Base-by-base conservation (phyloP, 2,888 invertebrate genomes). In the Cerceris ruficornis region DNA sequence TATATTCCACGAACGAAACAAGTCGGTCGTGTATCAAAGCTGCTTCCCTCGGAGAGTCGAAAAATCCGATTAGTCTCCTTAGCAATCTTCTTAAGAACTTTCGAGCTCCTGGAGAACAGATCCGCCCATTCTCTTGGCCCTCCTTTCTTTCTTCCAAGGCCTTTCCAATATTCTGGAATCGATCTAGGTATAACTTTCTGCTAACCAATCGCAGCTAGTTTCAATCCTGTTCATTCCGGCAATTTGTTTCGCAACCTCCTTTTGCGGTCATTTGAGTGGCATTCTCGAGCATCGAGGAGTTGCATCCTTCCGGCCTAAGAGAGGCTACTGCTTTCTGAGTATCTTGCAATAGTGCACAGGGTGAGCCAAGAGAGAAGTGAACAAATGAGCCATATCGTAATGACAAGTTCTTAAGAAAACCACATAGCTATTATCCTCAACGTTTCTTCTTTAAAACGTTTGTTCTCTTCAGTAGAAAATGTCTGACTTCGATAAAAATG, bases 201-300 rank as follows among this genome's bases (percentile, higher is more conserved):
- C 17, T 73, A 81, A 73, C 59, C 69, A 73, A 80, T 76, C 76
- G 62, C 41, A 49, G 57, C 54, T 42, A 60, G 67, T 41, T 65
- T 73, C 76, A 69, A 80, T 64, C 57, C 62, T 58, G 15, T 39
- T 70, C 70, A 50, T 77, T 57, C 73, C 66, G 39, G 67, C 81
- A 70, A 80, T 81, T 80, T 80, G 81, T 81, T 73, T 81, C 68
- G 69, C 81, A 66, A 67, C 58, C 66, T 55, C 41, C 58, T 52
- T 67, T 46, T 62, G 71, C 74, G 68, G 65, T 71, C 77, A 55
- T 65, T 70, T 41, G 69, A 70, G 64, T 67, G 76, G 64, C 76
- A 64, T 67, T 42, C 62, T 58, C 52, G 49, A 39, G 62, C 57
- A 64, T 76, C 59, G 76, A 67, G 69, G 57, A 52, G 14, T 55